These are phyloP conservation scores for Clostera curtula DNA, from an alignment of 2,888 invertebrate species.

Conservation along the genomic window DNA sequence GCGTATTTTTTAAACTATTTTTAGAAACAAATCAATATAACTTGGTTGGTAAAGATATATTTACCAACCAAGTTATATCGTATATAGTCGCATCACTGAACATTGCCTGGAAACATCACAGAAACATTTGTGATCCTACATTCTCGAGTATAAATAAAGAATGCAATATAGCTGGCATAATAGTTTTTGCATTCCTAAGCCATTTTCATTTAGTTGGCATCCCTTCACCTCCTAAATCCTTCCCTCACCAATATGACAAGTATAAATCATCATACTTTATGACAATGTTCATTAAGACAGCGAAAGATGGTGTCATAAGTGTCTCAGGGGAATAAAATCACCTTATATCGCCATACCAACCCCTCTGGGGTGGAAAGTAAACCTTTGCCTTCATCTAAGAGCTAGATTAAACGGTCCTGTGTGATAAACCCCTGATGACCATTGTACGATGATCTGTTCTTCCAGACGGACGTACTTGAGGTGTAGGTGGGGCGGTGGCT, in stretches of 20 bases:
- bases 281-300: slow-evolving; percentile 36
- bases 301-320: slow-evolving; percentile 39
- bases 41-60: no score
- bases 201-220: slow-evolving; percentile 4
- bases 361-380: slow-evolving; percentile 41
- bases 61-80: no score
- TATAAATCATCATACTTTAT: slow-evolving; percentile 34
- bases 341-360: slow-evolving; percentile 54
- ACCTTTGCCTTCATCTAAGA: slow-evolving; percentile 52
- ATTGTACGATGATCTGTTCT: slow-evolving; percentile 28
- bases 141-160: no score
- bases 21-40: no score
- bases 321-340: slow-evolving; percentile 46
- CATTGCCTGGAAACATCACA: no score
- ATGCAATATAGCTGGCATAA: no score
- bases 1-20: no score
- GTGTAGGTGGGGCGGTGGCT: slow-evolving; percentile 22
- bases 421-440: slow-evolving; percentile 54
- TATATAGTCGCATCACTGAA: no score
- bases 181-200: no score
- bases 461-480: slow-evolving; percentile 5
- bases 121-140: no score
- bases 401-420: slow-evolving; percentile 65
- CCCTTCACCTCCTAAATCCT: slow-evolving; percentile 2
- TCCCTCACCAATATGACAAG: slow-evolving; percentile 14